These are phyloP conservation scores for Xenotilapia flavipinnis DNA, from an alignment of 2,113 vertebrate species.

Conservation along the genomic window DNA sequence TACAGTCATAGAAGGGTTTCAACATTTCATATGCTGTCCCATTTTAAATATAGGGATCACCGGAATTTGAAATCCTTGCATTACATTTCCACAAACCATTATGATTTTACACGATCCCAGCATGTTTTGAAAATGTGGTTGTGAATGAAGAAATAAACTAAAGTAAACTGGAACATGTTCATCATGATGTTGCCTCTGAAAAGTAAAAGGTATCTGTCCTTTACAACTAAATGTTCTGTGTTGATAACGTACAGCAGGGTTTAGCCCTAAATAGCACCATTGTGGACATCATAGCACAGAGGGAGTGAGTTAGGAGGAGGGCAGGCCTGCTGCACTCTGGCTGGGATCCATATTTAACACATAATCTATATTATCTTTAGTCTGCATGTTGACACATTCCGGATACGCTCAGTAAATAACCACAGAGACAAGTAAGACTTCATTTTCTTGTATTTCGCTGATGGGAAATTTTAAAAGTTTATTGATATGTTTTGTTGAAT, in stretches of 20 bases:
- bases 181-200: neutral
- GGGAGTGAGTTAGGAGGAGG: neutral
- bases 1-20: neutral
- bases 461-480: neutral
- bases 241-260: neutral
- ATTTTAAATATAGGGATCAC: neutral
- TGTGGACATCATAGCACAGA: neutral
- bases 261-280: neutral
- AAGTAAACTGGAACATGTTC: neutral
- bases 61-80: neutral
- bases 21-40: neutral
- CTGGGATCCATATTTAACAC: neutral
- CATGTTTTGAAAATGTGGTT: neutral
- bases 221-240: neutral
- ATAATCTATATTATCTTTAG: slow-evolving; percentile 9
- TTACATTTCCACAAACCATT: neutral
- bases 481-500: neutral
- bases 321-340: neutral
- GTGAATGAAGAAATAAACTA: neutral
- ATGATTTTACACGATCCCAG: neutral
- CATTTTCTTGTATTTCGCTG: neutral
- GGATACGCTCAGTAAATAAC: neutral
- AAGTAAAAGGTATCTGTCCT: neutral
- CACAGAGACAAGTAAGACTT: slow-evolving; percentile 14
- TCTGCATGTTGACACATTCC: neutral